A percentile compares a stretch with the other conserved stretches of the same genome.
phyloP scores from a whole-genome alignment of 2,113 vertebrate species.

The Nerophis ophidion region DNA sequence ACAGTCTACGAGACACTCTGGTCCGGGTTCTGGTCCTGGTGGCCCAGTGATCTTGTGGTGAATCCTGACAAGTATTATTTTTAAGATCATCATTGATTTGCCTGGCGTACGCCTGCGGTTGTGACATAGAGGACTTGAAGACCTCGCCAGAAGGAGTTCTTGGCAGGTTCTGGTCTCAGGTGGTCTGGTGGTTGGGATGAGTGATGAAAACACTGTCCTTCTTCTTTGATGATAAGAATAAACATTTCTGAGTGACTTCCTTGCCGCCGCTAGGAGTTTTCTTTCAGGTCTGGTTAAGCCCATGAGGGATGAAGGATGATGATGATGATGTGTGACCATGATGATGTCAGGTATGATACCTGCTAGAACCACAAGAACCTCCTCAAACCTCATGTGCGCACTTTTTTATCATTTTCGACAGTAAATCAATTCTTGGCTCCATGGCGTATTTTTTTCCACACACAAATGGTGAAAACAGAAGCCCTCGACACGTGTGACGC shows the following conservation, averaged over 20 bases:
- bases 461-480: conserved; percentile 68
- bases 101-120: conserved; percentile 71
- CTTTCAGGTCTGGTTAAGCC: conserved; percentile 37
- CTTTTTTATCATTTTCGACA: conserved; percentile 64
- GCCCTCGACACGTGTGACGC: conserved; percentile 67
- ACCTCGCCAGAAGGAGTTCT: conserved; percentile 65
- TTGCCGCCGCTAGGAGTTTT: too few relatives aligned
- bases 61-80: conserved; percentile 60
- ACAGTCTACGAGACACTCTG: too few relatives aligned
- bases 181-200: conserved; percentile 13
- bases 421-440: conserved; percentile 66
- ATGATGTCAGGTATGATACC: conserved; percentile 66
- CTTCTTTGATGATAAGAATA: conserved; percentile 51
- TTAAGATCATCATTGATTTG: conserved; percentile 52
- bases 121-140: conserved; percentile 49
- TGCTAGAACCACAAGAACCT: conserved; percentile 45
- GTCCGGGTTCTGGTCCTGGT: too few relatives aligned
- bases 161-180: conserved; percentile 39
- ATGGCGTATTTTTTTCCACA: conserved; percentile 75
- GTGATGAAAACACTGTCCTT: conserved; percentile 14
- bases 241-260: conserved; percentile 48
- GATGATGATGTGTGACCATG: conserved; percentile 63
- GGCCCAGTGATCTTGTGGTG: conserved; percentile 54
- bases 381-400: conserved; percentile 44
- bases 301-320: conserved; percentile 63